Percentiles rank a stretch among this genome's conserved stretches.
Evolutionary conservation across 2,797 vertebrate species (phyloP).

Genomic region (Pempheris klunzingeri): DNA sequence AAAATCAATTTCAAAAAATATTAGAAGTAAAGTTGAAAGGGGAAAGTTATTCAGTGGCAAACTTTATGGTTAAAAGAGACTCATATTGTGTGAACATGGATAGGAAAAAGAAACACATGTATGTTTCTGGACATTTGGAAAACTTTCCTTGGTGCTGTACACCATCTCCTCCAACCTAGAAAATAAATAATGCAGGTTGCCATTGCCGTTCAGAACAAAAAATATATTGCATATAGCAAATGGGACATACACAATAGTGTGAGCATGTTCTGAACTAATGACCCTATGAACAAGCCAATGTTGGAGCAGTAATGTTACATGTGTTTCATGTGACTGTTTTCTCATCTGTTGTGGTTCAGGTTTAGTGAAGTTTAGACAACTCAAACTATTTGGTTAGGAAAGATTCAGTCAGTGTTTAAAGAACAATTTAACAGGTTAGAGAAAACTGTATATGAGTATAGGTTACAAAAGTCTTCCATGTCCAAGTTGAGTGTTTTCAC

Average conservation of each 20-base stretch:
- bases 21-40: conserved; percentile 72
- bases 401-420: no score
- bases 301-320: no score
- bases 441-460: no score
- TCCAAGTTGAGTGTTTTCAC: no score
- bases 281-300: no score
- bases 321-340: no score
- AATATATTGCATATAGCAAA: neutral
- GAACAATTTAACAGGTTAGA: no score
- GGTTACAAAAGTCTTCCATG: no score
- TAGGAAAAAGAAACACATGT: neutral
- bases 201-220: neutral
- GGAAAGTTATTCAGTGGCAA: conserved; percentile 53
- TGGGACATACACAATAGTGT: no score
- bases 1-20: conserved; percentile 71
- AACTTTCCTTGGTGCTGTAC: neutral
- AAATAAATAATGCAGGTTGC: neutral
- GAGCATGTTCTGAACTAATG: neutral
- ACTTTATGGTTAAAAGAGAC: conserved; percentile 48
- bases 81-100: neutral
- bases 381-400: no score
- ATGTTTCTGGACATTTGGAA: neutral
- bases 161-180: neutral
- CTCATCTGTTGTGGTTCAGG: no score
- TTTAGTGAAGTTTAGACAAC: no score